Base-by-base conservation (phyloP, 2,113 vertebrate genomes). In the Brienomyrus brachyistius region DNA sequence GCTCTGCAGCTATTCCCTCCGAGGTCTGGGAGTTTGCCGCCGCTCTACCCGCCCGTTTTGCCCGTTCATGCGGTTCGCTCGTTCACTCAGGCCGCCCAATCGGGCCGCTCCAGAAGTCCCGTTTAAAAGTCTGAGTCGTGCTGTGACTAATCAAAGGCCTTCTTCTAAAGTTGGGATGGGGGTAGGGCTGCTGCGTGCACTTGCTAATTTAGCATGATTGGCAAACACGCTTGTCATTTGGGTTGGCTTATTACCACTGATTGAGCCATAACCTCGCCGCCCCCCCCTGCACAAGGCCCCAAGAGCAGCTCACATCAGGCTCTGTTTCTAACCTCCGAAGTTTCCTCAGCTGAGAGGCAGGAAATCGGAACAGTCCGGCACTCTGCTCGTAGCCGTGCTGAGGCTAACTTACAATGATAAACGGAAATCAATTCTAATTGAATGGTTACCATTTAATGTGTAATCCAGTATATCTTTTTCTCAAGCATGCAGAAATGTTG, bases 201-300 rank as follows among this genome's bases (percentile, higher is more conserved):
- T 84, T 84, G 82, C 82, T 87, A 87, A 87, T 87, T 52, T 54
- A 56, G 51, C 48, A 54, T 87, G 48, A 54, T 87, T 87, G 50
- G 85, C 48, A 87, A 87, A 54, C 85, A 87, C 27, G 27, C 51
- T 54, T 87, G 85, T 87, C 85, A 87, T 87, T 87, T 87, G 85
- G 11, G n/a, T 87, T 52, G 85, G n/a, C 31, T 56, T 87, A 54
- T 21, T 87, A 54, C 35, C 85, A 87, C 19, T 87, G 85, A 87
- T 54, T 52, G 85, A 87, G 85, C 27, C 27, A 54, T 56, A 27
- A 86, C 50, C 45, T 43, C 2, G 40, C 40, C 40, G 1, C 40
- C 35, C 74, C 4, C 40, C 21, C 21, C 17, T 45, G 43, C 21
- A 3, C 21, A 45, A 35, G 13, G 40, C 15, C 45, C 50, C 17